A percentile compares a stretch with the other conserved stretches of the same genome.
Conservation (phyloP, 1,140 invertebrate species). For the Nymphalis io region DNA sequence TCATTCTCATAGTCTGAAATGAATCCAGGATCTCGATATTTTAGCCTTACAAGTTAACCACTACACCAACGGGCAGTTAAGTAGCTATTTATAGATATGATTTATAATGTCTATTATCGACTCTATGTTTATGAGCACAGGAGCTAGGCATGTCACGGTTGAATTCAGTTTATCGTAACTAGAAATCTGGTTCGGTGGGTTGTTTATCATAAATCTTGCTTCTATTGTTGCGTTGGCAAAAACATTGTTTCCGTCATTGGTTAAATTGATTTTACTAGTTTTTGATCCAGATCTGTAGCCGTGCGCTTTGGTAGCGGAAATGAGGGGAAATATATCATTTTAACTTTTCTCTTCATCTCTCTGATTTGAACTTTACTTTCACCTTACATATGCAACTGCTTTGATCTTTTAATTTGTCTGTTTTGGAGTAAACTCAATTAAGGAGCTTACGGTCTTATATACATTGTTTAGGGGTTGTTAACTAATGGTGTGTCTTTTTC, state of each 20-base stretch:
- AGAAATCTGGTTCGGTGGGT: slow-evolving; percentile 20
- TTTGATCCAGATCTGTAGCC: slow-evolving; percentile 21
- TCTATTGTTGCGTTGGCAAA: slow-evolving; percentile 20
- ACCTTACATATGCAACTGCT: too few species aligned
- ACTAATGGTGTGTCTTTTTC: too few species aligned
- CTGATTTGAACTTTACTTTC: background rate
- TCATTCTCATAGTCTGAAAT: too few species aligned
- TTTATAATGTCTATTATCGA: background rate
- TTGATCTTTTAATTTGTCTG: too few species aligned
- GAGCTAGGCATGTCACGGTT: background rate
- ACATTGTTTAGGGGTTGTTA: too few species aligned
- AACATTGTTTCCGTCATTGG: slow-evolving; percentile 30
- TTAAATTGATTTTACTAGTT: slow-evolving; percentile 28
- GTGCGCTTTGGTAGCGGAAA: background rate
- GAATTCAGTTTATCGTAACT: slow-evolving; percentile 24
- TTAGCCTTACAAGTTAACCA: too few species aligned
- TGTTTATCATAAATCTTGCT: slow-evolving; percentile 31
- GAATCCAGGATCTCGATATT: too few species aligned
- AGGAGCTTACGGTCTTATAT: too few species aligned
- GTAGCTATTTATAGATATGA: background rate
- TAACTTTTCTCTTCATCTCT: background rate
- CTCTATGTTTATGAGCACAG: slow-evolving; percentile 4
- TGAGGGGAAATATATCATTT: background rate
- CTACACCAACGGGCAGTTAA: too few species aligned
- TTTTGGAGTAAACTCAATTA: too few species aligned